These are phyloP conservation scores for Trichogramma evanescens DNA, from an alignment of 2,888 invertebrate genomes.

Conservation along the genomic window DNA sequence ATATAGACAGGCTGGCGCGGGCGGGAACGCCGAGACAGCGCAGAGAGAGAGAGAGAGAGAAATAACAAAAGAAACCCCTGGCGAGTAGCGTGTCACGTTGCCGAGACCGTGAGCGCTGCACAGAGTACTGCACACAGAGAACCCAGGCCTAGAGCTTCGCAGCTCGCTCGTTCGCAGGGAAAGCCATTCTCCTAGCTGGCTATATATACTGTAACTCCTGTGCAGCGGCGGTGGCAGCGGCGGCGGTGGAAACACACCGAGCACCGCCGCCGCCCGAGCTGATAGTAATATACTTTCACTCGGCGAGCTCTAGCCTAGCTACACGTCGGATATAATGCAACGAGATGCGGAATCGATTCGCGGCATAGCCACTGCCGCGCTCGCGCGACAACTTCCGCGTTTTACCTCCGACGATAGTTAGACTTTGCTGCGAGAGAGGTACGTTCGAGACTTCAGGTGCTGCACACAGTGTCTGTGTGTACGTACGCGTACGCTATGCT, in stretches of 20 bases:
- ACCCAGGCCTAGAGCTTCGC: constrained; percentile 1
- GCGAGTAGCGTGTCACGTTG: constrained; percentile 13
- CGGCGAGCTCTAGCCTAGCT: too few relatives aligned
- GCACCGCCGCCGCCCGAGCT: not conserved
- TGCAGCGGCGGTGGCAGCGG: not conserved
- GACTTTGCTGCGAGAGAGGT: too few relatives aligned
- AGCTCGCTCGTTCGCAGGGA: not conserved
- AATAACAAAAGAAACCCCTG: not conserved
- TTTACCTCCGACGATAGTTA: not conserved
- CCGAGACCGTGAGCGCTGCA: constrained; percentile 10
- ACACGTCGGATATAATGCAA: too few relatives aligned
- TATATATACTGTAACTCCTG: too few relatives aligned
- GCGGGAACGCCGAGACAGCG: too few relatives aligned
- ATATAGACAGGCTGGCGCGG: too few relatives aligned
- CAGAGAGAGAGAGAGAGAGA: too few relatives aligned
- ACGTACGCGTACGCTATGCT: too few relatives aligned
- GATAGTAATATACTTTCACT: too few relatives aligned
- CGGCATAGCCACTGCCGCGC: not conserved
- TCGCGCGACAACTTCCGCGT: constrained; percentile 16
- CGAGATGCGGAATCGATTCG: constrained; percentile 14
- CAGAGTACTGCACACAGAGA: not conserved
- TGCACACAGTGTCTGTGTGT: too few relatives aligned
- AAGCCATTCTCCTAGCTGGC: constrained; percentile 2
- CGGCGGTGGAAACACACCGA: not conserved
- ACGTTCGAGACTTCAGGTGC: too few relatives aligned